Conservation (phyloP, 1,140 invertebrate species). For the Drosophila tsacasi region DNA sequence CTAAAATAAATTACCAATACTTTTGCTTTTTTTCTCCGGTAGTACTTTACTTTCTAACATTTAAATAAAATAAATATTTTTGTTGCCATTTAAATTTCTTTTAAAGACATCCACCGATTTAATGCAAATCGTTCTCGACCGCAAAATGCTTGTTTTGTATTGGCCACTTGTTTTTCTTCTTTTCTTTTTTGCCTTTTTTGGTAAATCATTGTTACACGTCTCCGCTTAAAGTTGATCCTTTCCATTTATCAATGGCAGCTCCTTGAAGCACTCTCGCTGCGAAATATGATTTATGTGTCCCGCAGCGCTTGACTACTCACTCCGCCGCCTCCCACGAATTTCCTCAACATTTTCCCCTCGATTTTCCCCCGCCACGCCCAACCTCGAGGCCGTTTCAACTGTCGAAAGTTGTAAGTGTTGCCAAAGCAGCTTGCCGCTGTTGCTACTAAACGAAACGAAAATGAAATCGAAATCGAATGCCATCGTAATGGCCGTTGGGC, state of each 20-base stretch:
- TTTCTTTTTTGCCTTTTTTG: slow-evolving; percentile 7
- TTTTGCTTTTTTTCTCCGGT: too few relatives aligned
- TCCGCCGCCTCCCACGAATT: background rate
- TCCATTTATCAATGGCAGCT: slow-evolving; percentile 57
- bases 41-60: background rate
- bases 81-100: background rate
- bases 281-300: slow-evolving; percentile 81
- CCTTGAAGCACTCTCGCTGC: slow-evolving; percentile 39
- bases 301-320: slow-evolving; percentile 46
- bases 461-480: slow-evolving; percentile 80
- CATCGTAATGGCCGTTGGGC: slow-evolving; percentile 72
- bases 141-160: slow-evolving; percentile 18
- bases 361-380: background rate
- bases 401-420: slow-evolving; percentile 83
- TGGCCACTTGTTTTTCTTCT: slow-evolving; percentile 14
- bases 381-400: slow-evolving; percentile 58
- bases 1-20: background rate
- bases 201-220: slow-evolving; percentile 44
- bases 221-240: slow-evolving; percentile 56
- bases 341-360: background rate
- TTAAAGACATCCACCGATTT: slow-evolving; percentile 1
- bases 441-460: slow-evolving; percentile 74
- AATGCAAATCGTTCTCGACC: slow-evolving; percentile 17
- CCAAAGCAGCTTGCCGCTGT: slow-evolving; percentile 70
- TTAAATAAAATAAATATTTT: background rate